Evolutionary conservation across 2,797 vertebrate species (phyloP).

Genomic region (Luscinia luscinia): DNA sequence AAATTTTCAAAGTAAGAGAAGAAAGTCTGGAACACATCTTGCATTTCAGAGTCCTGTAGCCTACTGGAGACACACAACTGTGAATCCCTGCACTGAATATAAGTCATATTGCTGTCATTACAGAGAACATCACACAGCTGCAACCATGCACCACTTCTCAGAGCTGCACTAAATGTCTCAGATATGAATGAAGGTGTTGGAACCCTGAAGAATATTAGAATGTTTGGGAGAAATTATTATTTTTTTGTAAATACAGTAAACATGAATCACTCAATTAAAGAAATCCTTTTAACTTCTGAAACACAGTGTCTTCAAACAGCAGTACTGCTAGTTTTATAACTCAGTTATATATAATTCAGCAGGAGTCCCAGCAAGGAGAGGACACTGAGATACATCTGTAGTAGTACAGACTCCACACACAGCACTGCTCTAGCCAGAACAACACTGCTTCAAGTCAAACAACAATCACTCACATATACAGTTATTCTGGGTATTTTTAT

Average conservation of each 20-base stretch:
- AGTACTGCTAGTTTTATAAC: background rate
- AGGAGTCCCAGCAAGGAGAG: background rate
- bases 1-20: background rate
- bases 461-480: background rate
- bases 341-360: background rate
- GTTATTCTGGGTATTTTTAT: background rate
- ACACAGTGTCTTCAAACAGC: background rate
- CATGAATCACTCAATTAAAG: background rate
- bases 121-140: background rate
- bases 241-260: background rate
- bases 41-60: background rate
- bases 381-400: background rate
- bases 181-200: background rate
- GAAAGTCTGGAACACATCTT: background rate
- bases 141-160: background rate
- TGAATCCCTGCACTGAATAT: background rate
- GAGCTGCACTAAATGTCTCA: background rate
- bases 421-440: background rate
- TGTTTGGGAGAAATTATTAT: background rate
- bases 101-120: background rate
- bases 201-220: background rate
- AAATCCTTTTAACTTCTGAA: background rate
- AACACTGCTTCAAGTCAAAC: background rate
- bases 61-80: background rate
- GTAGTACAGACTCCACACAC: fast-evolving